phyloP scores from a whole-genome alignment of 2,888 invertebrate genomes.

The Octonoba sinensis region DNA sequence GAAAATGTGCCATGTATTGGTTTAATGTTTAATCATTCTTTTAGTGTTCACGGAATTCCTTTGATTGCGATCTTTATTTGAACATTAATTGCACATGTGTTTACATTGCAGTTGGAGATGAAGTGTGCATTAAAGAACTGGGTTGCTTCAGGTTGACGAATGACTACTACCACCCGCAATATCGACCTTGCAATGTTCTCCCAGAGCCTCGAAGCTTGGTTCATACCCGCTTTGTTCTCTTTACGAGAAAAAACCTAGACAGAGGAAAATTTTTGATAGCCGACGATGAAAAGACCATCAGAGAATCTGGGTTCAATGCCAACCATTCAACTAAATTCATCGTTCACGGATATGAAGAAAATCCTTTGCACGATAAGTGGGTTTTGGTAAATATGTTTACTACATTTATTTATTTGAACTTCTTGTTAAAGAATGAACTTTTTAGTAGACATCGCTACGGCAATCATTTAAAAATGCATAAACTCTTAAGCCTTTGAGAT shows the following conservation, averaged over 20 bases:
- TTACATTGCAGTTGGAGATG: conserved; percentile 49
- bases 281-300: conserved; percentile 34
- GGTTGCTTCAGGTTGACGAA: conserved; percentile 63
- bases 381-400: conserved; percentile 38
- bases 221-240: conserved; percentile 55
- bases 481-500: no score
- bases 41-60: no score
- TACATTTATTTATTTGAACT: no score
- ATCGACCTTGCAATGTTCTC: conserved; percentile 61
- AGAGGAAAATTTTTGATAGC: conserved; percentile 38
- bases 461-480: no score
- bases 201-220: conserved; percentile 54
- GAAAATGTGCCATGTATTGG: no score
- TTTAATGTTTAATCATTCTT: no score
- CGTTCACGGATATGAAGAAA: conserved; percentile 63
- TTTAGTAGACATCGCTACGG: neutral
- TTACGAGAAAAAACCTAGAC: conserved; percentile 23
- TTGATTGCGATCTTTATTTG: no score
- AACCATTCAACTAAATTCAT: conserved; percentile 55
- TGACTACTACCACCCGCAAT: conserved; percentile 58
- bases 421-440: no score
- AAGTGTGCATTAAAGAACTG: conserved; percentile 56
- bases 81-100: no score
- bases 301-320: conserved; percentile 48
- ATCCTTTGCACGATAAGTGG: conserved; percentile 51